phyloP scores from a whole-genome alignment of 2,888 invertebrate species.

The Cenopis cana region DNA sequence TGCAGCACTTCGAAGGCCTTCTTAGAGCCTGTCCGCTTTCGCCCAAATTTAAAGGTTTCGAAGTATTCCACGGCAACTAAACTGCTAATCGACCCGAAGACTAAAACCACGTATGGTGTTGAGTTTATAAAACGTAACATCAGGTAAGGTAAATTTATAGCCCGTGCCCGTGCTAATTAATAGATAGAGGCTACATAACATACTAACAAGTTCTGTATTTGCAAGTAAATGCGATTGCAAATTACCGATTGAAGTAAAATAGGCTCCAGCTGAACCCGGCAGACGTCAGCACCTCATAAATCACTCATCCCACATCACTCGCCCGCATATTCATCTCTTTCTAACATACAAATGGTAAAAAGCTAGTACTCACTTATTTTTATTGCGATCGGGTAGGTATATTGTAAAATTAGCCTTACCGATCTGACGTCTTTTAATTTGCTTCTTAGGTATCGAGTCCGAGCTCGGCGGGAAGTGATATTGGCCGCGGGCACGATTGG shows the following conservation, averaged over 20 bases:
- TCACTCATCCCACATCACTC: background rate
- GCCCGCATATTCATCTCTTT: slow-evolving; percentile 12
- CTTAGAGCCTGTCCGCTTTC: slow-evolving; percentile 86
- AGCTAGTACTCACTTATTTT: slow-evolving; percentile 23
- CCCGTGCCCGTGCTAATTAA: background rate
- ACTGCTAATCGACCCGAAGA: slow-evolving; percentile 86
- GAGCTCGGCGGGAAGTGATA: slow-evolving; percentile 90
- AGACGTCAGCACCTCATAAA: background rate
- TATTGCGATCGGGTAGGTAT: slow-evolving; percentile 10
- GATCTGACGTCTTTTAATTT: slow-evolving; percentile 23
- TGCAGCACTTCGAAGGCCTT: slow-evolving; percentile 93
- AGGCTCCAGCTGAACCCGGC: too few species aligned
- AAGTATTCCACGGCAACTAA: slow-evolving; percentile 88
- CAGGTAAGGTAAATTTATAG: slow-evolving; percentile 60
- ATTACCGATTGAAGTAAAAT: too few species aligned
- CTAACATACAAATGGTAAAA: slow-evolving; percentile 6
- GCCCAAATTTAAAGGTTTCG: slow-evolving; percentile 89
- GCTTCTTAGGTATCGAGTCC: slow-evolving; percentile 63
- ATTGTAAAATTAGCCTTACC: slow-evolving; percentile 29
- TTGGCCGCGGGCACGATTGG: slow-evolving; percentile 93
- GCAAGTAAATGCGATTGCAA: too few species aligned
- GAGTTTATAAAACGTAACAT: slow-evolving; percentile 87
- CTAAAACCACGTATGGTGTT: slow-evolving; percentile 87
- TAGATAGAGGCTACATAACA: too few species aligned
- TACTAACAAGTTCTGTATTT: too few species aligned